phyloP scores from a whole-genome alignment of 2,888 invertebrate species.

The Epistrophe eligans region DNA sequence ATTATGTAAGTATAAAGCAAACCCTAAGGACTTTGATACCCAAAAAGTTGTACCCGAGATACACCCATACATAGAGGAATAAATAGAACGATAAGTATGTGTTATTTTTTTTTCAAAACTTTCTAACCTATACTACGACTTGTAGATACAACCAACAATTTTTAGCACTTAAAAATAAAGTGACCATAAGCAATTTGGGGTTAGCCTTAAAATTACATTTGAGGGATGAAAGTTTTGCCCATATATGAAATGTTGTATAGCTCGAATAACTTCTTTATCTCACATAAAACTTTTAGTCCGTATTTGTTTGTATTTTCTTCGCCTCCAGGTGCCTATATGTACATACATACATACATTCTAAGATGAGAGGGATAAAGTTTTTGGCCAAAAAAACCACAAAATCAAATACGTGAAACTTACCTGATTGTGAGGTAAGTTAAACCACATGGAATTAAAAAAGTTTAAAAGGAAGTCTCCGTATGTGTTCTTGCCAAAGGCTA shows the following conservation, averaged over 20 bases:
- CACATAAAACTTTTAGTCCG: slow-evolving; percentile 23
- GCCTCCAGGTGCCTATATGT: not conserved
- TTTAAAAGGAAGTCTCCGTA: slow-evolving; percentile 15
- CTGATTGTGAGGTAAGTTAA: slow-evolving; percentile 37
- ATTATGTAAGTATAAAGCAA: too few species aligned
- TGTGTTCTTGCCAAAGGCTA: not conserved
- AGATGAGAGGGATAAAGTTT: slow-evolving; percentile 26
- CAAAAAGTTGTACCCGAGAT: too few species aligned
- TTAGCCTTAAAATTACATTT: slow-evolving; percentile 29
- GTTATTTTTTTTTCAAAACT: not conserved
- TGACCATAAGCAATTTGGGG: slow-evolving; percentile 30
- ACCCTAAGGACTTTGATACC: too few species aligned
- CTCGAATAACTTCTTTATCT: slow-evolving; percentile 16
- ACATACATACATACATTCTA: too few species aligned
- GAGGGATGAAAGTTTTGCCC: slow-evolving; percentile 30
- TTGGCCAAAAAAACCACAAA: slow-evolving; percentile 37
- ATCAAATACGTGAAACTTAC: slow-evolving; percentile 58
- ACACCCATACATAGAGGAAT: not conserved
- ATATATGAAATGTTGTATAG: not conserved
- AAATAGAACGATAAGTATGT: not conserved
- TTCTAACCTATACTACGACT: too few species aligned
- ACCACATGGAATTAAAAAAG: slow-evolving; percentile 48
- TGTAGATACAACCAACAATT: slow-evolving; percentile 6
- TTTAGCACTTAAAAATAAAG: slow-evolving; percentile 38
- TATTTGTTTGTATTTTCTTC: not conserved